Base-by-base conservation (phyloP, 2,888 invertebrate genomes). In the Unio pictorum region DNA sequence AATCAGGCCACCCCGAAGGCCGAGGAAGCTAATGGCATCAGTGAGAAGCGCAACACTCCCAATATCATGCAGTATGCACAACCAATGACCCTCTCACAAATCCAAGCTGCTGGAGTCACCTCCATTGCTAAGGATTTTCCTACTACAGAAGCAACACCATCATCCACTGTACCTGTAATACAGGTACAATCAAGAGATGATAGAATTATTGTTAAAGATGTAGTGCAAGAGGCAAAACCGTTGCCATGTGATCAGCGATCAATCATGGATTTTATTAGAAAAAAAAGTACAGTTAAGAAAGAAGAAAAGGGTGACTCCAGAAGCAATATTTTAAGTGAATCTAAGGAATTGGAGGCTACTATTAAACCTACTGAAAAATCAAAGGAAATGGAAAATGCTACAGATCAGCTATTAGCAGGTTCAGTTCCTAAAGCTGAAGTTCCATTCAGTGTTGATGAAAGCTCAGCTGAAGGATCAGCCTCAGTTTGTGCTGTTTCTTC, bases 51-150 rank as follows among this genome's bases (percentile, higher is more conserved):
- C 8, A 74, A 75, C 23, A 76, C 76, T n/a, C 77, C 79, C 0
- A 79, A 72, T n/a, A 81, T 81, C 34, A 75, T 75, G 64, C 78
- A 80, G 71, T 81, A 78, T 79, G 79, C 80, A n/a, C 76, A 75
- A 61, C 78, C 80, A 5, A 81, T 81, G 80, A 79, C 81, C 17
- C 80, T 76, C 4, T 73, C 81, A 4, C 69, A 76, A 64, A 78
- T 80, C 28, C 79, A 76, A 61, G 79, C 79, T 23, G 70, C 74
- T 26, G 71, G 73, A 28, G 67, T 76, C 23, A 58, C 73, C 18
- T 65, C 69, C 26, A 71, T 66, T 64, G 75, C 66, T 11, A 65
- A 59, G 54, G 59, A 30, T 17, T 54, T 56, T 28, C 70, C 67
- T n/a, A 66, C 45, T 15, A 7, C 11, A 61, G 65, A 65, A 61